Evolutionary conservation across 2,113 vertebrate species (phyloP).

Genomic region (Burhinus bistriatus): DNA sequence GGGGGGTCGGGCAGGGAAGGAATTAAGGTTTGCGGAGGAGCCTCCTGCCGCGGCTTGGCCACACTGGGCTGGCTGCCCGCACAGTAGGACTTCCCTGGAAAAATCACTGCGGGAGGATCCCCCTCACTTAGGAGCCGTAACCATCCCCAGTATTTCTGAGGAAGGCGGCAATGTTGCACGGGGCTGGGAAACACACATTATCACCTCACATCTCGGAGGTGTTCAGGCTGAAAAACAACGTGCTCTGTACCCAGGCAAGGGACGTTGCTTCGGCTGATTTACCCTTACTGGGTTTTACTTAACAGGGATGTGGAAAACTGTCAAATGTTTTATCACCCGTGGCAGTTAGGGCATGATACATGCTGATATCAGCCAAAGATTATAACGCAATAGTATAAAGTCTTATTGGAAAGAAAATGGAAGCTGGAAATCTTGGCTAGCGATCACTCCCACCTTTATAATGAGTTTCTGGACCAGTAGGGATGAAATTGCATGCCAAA

Average conservation of each 20-base stretch:
- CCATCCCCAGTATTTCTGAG: neutral
- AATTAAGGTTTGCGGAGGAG: neutral
- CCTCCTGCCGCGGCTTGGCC: neutral
- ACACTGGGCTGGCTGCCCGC: neutral
- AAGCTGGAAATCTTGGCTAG: constrained; percentile 60
- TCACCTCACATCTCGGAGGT: neutral
- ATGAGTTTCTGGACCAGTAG: constrained; percentile 64
- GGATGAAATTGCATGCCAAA: constrained; percentile 64
- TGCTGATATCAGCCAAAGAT: constrained; percentile 46
- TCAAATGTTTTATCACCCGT: constrained; percentile 34
- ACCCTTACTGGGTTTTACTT: constrained; percentile 22
- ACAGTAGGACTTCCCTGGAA: neutral
- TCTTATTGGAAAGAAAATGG: constrained; percentile 26
- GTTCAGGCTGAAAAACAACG: neutral
- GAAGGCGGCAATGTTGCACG: neutral
- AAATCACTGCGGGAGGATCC: neutral
- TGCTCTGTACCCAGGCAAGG: neutral
- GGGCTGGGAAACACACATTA: neutral
- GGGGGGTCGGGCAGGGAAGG: neutral
- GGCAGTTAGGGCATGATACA: constrained; percentile 2
- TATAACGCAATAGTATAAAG: constrained; percentile 9
- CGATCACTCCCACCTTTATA: constrained; percentile 32
- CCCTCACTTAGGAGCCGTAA: neutral
- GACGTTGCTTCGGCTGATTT: constrained; percentile 24
- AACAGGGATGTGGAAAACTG: neutral